phyloP scores from a whole-genome alignment of 2,888 invertebrate genomes.

The Eupithecia subumbrata region DNA sequence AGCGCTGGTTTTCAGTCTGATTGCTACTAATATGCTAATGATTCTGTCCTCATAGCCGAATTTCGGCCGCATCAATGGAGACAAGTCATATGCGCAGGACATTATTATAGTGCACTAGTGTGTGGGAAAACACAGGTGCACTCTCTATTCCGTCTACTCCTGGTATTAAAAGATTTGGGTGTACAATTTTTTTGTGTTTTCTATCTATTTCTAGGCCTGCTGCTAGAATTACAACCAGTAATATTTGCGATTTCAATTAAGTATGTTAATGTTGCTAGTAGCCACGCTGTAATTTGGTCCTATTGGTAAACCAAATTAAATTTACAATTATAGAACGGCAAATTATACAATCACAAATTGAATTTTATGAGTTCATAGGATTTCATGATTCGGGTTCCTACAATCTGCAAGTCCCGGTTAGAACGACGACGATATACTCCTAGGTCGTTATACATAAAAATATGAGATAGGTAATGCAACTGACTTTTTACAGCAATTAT shows the following conservation, averaged over 20 bases:
- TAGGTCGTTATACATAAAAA: not conserved
- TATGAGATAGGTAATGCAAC: not conserved
- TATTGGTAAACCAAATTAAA: not conserved
- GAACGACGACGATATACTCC: not conserved
- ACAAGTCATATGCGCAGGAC: not conserved
- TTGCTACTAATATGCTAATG: too few species aligned
- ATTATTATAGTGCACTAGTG: not conserved
- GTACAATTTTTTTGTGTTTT: not conserved
- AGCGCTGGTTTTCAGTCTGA: too few species aligned
- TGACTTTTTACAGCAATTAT: not conserved
- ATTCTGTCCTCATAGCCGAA: not conserved
- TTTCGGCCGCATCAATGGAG: not conserved
- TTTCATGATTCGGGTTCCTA: not conserved
- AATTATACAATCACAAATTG: not conserved
- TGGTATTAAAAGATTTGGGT: not conserved
- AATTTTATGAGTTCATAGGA: not conserved
- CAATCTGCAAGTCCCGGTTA: not conserved
- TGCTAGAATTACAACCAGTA: not conserved
- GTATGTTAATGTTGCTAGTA: constrained; percentile 14
- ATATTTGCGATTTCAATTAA: constrained; percentile 1
- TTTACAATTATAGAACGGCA: not conserved
- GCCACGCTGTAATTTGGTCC: not conserved
- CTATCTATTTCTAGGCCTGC: not conserved
- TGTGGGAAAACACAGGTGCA: not conserved
- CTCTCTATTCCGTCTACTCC: not conserved